Percentiles rank a stretch among this genome's conserved stretches.
Evolutionary conservation across 2,888 invertebrate species (phyloP).

Genomic region (Melipona bicolor): DNA sequence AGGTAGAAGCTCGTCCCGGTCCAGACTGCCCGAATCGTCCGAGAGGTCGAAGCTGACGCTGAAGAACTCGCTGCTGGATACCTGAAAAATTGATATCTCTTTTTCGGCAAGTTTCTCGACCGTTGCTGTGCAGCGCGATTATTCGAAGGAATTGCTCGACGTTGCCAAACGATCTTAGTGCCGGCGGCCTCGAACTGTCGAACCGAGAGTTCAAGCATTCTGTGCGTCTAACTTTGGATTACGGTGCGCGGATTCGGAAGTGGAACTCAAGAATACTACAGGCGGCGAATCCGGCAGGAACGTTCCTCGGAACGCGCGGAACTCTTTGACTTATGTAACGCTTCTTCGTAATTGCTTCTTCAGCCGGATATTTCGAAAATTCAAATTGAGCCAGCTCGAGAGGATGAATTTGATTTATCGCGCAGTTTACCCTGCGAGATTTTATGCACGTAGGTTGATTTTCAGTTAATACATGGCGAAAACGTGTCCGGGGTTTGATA

Average conservation of each 20-base stretch:
- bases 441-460: neutral
- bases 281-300: neutral
- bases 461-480: neutral
- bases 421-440: neutral
- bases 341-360: neutral
- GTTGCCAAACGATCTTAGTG: neutral
- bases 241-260: neutral
- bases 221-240: neutral
- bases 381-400: neutral
- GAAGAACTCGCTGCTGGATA: constrained; percentile 90
- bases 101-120: neutral
- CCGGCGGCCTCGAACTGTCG: neutral
- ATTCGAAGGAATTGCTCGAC: neutral
- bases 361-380: neutral
- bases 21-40: constrained; percentile 85
- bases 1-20: constrained; percentile 88
- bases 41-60: constrained; percentile 89
- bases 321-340: neutral
- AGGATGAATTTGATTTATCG: neutral
- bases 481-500: neutral
- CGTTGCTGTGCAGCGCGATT: neutral
- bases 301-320: neutral
- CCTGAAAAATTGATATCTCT: constrained; percentile 82
- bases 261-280: neutral
- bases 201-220: neutral